Conservation (phyloP, 2,888 invertebrate species). For the Volucella inanis region DNA sequence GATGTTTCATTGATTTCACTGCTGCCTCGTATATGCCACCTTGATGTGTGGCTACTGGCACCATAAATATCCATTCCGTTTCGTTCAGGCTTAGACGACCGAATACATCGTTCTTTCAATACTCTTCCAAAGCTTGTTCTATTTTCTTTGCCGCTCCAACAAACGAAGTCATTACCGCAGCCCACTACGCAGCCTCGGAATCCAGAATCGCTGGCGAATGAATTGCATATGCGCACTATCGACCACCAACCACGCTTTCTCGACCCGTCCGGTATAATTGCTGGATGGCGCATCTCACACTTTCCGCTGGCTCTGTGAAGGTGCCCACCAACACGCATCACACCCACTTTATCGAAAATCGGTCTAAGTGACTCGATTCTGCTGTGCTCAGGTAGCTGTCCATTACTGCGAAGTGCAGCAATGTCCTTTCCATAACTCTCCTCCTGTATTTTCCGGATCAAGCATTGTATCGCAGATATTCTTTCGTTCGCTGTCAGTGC, state of each 20-base stretch:
- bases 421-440: background rate
- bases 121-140: conserved; percentile 2
- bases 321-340: background rate
- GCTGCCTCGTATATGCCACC: conserved; percentile 66
- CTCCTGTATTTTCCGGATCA: background rate
- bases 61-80: conserved; percentile 36
- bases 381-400: conserved; percentile 12
- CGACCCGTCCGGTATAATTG: conserved; percentile 68
- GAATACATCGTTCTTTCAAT: conserved; percentile 10
- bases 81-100: conserved; percentile 17
- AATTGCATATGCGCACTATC: conserved; percentile 34
- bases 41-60: conserved; percentile 55
- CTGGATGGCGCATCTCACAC: background rate
- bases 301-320: background rate
- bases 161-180: conserved; percentile 40
- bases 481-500: background rate
- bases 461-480: background rate
- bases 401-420: background rate
- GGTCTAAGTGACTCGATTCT: conserved; percentile 23
- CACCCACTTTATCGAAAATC: background rate
- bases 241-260: conserved; percentile 32
- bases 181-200: conserved; percentile 17
- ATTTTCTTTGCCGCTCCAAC: conserved; percentile 31
- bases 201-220: conserved; percentile 22
- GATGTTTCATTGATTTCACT: no score